A percentile compares a stretch with the other conserved stretches of the same genome.
phyloP scores from a whole-genome alignment of 2,113 vertebrate species.

The Campylorhamphus procurvoides region DNA sequence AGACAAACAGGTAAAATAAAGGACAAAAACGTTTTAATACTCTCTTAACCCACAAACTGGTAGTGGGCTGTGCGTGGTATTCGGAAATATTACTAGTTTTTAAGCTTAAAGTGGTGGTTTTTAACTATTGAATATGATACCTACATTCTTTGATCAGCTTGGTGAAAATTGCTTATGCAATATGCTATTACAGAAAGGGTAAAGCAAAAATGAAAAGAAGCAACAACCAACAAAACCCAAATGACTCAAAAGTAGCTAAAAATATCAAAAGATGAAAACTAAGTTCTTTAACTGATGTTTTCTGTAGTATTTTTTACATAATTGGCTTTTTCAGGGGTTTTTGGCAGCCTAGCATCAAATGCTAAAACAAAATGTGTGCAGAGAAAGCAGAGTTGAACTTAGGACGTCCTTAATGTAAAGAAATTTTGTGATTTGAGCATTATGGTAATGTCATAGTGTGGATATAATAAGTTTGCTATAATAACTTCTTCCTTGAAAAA shows the following conservation, averaged over 20 bases:
- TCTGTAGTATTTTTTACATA: not conserved
- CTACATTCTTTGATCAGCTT: fast-evolving
- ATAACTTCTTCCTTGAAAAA: not conserved
- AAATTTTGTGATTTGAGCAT: not conserved
- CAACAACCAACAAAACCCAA: not conserved
- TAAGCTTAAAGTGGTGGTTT: not conserved
- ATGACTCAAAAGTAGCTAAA: not conserved
- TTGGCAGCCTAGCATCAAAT: not conserved
- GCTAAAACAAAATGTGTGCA: not conserved
- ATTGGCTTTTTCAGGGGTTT: not conserved
- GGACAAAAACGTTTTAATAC: not conserved
- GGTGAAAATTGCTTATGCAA: not conserved
- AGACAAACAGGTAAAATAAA: not conserved
- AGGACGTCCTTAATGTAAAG: not conserved
- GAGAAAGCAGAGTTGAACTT: not conserved
- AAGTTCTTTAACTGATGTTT: not conserved
- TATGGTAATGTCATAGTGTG: not conserved
- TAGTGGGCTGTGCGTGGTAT: not conserved
- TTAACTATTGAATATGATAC: not conserved
- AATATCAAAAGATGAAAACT: not conserved
- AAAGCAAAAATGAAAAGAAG: not conserved
- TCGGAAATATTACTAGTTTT: not conserved
- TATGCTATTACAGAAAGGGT: not conserved
- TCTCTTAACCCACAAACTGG: not conserved
- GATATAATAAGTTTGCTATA: not conserved